These are phyloP conservation scores for Halocaridina rubra DNA, from an alignment of 2,888 invertebrate genomes.

Conservation along the genomic window DNA sequence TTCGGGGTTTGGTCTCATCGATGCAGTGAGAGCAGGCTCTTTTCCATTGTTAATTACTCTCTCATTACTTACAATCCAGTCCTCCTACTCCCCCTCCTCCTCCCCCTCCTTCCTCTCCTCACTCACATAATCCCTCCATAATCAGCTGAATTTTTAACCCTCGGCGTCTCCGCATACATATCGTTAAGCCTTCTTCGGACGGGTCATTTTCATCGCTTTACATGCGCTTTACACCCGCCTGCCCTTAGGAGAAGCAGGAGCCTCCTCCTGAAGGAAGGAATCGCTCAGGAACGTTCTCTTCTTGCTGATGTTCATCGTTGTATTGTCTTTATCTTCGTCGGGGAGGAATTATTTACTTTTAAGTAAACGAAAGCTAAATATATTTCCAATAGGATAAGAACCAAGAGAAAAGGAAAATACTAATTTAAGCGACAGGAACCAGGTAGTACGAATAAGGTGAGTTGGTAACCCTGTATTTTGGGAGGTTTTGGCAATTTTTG, in stretches of 20 bases:
- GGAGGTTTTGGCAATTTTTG: no score
- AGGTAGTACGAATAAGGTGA: no score
- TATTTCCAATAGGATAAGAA: no score
- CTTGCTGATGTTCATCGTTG: not conserved
- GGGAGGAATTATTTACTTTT: not conserved
- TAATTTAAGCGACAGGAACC: no score
- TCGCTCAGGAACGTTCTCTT: not conserved
- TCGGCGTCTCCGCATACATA: slow-evolving; percentile 34
- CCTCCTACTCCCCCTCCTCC: slow-evolving; percentile 2
- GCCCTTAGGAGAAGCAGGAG: not conserved
- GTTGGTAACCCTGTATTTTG: no score
- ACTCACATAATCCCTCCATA: slow-evolving; percentile 42
- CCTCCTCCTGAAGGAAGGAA: not conserved
- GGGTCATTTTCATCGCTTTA: slow-evolving; percentile 39
- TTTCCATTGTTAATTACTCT: slow-evolving; percentile 42
- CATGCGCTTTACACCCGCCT: not conserved
- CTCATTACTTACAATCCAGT: slow-evolving; percentile 40
- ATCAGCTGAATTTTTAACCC: slow-evolving; percentile 38
- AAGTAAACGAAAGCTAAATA: no score
- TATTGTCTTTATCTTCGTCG: not conserved
- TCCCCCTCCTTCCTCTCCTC: no score
- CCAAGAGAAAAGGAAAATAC: no score
- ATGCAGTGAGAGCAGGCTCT: slow-evolving; percentile 33
- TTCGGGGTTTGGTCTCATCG: slow-evolving; percentile 36
- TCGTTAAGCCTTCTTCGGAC: slow-evolving; percentile 22